Evolutionary conservation across 2,888 invertebrate genomes (phyloP), one percentile per base, ranked within the genome.

Genomic region (Anticlea derivata): DNA sequence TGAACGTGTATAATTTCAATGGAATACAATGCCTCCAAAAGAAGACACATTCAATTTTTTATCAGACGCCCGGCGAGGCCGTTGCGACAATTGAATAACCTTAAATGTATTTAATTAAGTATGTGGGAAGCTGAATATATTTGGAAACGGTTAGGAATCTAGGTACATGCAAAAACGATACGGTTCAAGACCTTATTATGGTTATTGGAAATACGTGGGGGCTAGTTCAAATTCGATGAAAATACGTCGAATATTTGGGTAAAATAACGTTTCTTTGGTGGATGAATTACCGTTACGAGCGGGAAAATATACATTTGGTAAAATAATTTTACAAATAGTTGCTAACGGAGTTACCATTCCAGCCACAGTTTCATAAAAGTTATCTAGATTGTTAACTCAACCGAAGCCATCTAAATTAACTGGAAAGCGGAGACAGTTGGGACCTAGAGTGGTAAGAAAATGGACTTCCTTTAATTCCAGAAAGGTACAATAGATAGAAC

Each of bases 381-480:
- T 70, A 55, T 35, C 58, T 58, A 55, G 34, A 65, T 58, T 63
- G 46, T 55, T 45, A 62, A 58, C 51, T 50, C 43, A 26, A 56
- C 63, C 54, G 55, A 60, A 69, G 65, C 65, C 68, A 74, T 70
- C 74, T 73, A 76, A 67, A 72, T 75, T 65, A 71, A 67, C 62
- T 71, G 68, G 61, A 61, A 68, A 65, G 66, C 65, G 65, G 63
- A 58, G 61, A 64, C 63, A 63, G 63, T 56, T 57, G 55, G 46
- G 47, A 60, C 60, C 60, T 53, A 61, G 68, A 80, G 68, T 73
- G 70, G 66, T 68, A 68, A 62, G 70, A 71, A 79, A 80, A 82
- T 78, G 69, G 73, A 78, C 73, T 81, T 77, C 74, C 73, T 79
- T 73, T 76, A 74, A 80, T 80, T 74, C 72, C 67, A 69, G 66